Base-by-base conservation (phyloP, 2,113 vertebrate genomes). In the Sinocyclocheilus rhinocerous region DNA sequence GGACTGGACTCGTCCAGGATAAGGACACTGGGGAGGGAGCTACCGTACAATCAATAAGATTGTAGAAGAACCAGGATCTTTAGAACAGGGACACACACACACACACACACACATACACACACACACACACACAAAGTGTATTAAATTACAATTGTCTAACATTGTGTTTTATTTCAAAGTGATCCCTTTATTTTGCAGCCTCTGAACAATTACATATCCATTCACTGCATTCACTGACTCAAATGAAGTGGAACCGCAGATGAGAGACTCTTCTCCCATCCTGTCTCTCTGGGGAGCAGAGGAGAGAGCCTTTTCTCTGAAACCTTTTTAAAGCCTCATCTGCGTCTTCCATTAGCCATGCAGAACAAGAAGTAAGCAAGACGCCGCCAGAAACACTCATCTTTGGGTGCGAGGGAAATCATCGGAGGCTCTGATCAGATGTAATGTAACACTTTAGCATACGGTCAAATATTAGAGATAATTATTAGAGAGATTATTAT, bases 231-330 rank as follows among this genome's bases (percentile, higher is more conserved):
- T 94, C 91, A 90, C 83, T 77, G 91, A 84, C 90, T 92, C 87
- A 93, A 92, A 95, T 92, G 91, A 94, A 91, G 90, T 93, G 92
- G 92, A 93, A 94, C 90, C 63, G 83, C 92, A 93, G 92, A 94
- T 92, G 91, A 91, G 91, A 91, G 79, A 90, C 88, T 88, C 89
- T 91, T 87, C 88, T 89, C 65, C 87, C 16, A 70, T 83, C 73
- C 79, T 42, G 26, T 80, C 48, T 92, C 92, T 91, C 91, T 81
- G 7, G n/a, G 42, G 92, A 85, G 82, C 84, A 59, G 6, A 86
- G 85, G 87, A 88, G 15, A 67, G 81, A 78, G 81, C 61, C 24
- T 84, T 84, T 67, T 77, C 29, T 13, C 81, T 86, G 81, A 88
- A 89, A 81, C 75, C 42, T 89, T 85, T 92, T 92, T 88, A 92